Evolutionary conservation across 1,140 invertebrate species (phyloP).

Genomic region (Theocolax elegans): DNA sequence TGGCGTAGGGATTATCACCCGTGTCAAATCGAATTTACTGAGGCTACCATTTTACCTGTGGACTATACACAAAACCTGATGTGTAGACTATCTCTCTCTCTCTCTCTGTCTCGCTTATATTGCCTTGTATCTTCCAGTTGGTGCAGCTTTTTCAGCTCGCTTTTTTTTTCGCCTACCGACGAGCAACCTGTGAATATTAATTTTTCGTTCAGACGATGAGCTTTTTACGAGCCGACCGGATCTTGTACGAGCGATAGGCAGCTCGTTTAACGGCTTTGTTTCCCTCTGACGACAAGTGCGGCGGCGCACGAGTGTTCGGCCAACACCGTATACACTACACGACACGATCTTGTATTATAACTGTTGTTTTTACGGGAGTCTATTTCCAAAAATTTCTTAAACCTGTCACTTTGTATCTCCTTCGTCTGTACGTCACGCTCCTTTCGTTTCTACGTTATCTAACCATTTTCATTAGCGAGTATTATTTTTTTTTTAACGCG

Average conservation of each 20-base stretch:
- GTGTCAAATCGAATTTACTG: constrained; percentile 35
- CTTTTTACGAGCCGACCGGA: background rate
- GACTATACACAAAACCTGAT: background rate
- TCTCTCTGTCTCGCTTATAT: too few relatives aligned
- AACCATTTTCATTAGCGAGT: too few relatives aligned
- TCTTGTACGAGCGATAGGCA: background rate
- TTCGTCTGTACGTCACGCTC: too few relatives aligned
- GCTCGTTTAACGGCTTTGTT: constrained; percentile 11
- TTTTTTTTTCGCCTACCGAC: background rate
- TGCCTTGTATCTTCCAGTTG: too few relatives aligned
- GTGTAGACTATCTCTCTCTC: background rate
- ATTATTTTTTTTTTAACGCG: too few relatives aligned
- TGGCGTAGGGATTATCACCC: constrained; percentile 27
- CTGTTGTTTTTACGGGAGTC: too few relatives aligned
- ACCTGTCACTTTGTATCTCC: too few relatives aligned
- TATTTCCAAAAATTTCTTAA: too few relatives aligned
- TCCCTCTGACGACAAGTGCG: too few relatives aligned
- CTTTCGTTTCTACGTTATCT: too few relatives aligned
- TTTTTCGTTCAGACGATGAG: background rate
- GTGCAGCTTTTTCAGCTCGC: background rate
- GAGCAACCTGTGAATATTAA: background rate
- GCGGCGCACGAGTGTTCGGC: background rate
- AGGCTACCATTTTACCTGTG: constrained; percentile 21
- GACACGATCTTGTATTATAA: too few relatives aligned
- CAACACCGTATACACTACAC: too few relatives aligned